Conservation (phyloP, 2,113 vertebrate genomes). For the Sminthopsis crassicaudata region DNA sequence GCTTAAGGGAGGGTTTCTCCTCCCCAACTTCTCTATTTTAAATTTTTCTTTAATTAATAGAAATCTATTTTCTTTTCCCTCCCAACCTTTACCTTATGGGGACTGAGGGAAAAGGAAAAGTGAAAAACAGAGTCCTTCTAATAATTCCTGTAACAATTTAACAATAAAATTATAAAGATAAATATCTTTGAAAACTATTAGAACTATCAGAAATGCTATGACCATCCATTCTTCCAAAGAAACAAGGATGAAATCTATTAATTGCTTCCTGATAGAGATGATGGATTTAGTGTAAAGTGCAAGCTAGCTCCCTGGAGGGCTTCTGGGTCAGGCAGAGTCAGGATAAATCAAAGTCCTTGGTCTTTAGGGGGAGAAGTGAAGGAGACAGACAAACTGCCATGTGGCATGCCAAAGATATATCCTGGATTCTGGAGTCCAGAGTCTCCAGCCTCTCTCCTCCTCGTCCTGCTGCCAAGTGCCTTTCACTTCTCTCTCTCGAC, state of each 20-base stretch:
- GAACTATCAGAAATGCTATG: not conserved
- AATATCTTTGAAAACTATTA: not conserved
- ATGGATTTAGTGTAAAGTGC: not conserved
- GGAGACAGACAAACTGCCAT: too few species aligned
- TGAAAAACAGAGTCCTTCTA: not conserved
- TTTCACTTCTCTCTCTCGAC: too few species aligned
- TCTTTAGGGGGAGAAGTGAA: too few species aligned
- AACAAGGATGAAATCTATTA: not conserved
- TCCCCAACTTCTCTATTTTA: not conserved
- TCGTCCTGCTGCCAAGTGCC: too few species aligned
- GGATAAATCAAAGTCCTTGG: too few species aligned
- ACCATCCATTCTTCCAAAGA: not conserved
- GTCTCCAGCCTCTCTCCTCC: too few species aligned
- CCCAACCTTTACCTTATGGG: not conserved
- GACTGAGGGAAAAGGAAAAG: too few species aligned
- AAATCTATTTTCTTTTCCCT: not conserved
- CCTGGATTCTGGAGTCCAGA: too few species aligned
- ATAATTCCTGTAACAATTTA: not conserved
- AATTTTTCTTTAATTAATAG: not conserved
- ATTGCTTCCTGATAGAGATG: not conserved
- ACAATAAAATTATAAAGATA: not conserved
- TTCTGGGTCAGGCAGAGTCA: too few species aligned
- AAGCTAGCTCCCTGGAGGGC: too few species aligned
- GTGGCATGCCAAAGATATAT: too few species aligned
- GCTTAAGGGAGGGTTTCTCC: too few species aligned